Conservation (phyloP, 2,888 invertebrate species). For the Acanthacorydalis orientalis region DNA sequence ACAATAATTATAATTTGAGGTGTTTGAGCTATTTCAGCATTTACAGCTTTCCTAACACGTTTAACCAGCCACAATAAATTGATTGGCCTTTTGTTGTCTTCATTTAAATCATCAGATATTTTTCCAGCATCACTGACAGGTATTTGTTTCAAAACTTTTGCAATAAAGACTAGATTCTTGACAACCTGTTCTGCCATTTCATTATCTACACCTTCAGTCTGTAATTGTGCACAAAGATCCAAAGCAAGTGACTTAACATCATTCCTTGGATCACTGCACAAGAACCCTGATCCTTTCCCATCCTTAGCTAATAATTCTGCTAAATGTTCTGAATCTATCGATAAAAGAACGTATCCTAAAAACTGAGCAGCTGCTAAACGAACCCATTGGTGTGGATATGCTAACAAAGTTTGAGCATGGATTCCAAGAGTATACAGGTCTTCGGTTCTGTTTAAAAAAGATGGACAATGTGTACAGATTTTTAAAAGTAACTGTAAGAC, state of each 20-base stretch:
- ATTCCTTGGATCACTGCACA: conserved; percentile 42
- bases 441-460: conserved; percentile 33
- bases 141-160: conserved; percentile 44
- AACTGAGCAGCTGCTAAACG: conserved; percentile 61
- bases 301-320: conserved; percentile 26
- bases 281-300: conserved; percentile 18
- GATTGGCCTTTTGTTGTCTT: conserved; percentile 23
- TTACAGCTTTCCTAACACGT: conserved; percentile 56
- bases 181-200: conserved; percentile 60
- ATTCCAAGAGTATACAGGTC: conserved; percentile 42
- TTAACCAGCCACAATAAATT: conserved; percentile 60
- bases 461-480: conserved; percentile 44
- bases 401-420: conserved; percentile 52
- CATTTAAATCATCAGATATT: not conserved
- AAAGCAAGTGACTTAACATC: conserved; percentile 48
- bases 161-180: conserved; percentile 51
- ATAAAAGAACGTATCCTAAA: conserved; percentile 50
- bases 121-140: conserved; percentile 25
- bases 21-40: conserved; percentile 59
- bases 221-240: conserved; percentile 60
- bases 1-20: conserved; percentile 54
- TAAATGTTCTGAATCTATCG: conserved; percentile 43
- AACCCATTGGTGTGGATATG: conserved; percentile 78
- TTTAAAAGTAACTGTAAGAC: conserved; percentile 52
- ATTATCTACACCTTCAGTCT: conserved; percentile 43